Percentiles rank a stretch among this genome's conserved stretches.
phyloP scores from a whole-genome alignment of 1,140 invertebrate genomes.

The Tetramorium alpestre region DNA sequence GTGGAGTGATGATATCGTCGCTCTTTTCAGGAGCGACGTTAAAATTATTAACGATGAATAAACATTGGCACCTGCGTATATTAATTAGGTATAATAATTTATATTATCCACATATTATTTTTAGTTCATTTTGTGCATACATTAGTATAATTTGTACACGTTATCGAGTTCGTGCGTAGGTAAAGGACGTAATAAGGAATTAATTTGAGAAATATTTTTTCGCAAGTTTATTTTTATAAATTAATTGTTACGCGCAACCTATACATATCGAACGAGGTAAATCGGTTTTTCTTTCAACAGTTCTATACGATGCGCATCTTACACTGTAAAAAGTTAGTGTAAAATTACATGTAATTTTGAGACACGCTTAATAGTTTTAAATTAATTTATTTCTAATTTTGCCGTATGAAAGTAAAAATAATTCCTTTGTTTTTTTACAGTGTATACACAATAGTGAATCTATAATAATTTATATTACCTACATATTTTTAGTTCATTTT shows the following conservation, averaged over 20 bases:
- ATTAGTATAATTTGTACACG: not conserved
- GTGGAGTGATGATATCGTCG: not conserved
- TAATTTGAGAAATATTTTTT: not conserved
- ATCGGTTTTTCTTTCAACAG: not conserved
- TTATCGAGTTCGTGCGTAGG: not conserved
- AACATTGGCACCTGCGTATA: not conserved
- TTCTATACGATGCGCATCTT: conserved; percentile 54
- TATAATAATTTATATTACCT: too few species aligned
- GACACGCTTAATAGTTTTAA: too few species aligned
- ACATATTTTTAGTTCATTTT: too few species aligned
- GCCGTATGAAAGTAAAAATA: too few species aligned
- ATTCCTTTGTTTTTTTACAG: too few species aligned
- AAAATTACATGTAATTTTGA: too few species aligned
- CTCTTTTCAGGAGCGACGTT: not conserved
- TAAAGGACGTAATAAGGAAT: not conserved
- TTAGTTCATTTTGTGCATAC: not conserved
- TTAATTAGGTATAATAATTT: not conserved
- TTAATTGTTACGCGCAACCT: not conserved
- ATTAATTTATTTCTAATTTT: too few species aligned
- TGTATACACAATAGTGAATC: too few species aligned
- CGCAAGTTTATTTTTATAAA: not conserved
- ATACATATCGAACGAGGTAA: not conserved
- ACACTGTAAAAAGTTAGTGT: not conserved
- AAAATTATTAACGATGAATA: not conserved
- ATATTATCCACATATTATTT: not conserved